A percentile compares a stretch with the other conserved stretches of the same genome.
These are phyloP conservation scores for Mactromeris polynyma DNA, from an alignment of 2,888 invertebrate genomes.

Conservation along the genomic window DNA sequence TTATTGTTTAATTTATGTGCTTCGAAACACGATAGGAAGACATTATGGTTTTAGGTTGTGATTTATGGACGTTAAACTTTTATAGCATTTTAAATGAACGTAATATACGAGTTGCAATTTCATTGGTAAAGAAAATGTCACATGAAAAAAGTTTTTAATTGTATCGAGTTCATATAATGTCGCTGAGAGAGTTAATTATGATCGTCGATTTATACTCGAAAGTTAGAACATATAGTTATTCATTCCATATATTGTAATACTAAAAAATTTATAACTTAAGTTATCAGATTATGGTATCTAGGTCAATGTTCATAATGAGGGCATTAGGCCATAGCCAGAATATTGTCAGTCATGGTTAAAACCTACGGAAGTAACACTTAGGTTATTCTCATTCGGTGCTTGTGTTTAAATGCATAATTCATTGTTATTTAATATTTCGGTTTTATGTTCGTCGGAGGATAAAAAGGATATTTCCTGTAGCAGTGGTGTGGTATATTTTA, in stretches of 20 bases:
- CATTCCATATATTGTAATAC: neutral
- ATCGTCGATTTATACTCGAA: neutral
- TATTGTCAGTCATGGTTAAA: constrained; percentile 25
- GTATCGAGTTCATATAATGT: neutral
- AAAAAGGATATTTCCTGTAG: constrained; percentile 57
- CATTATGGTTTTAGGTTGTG: neutral
- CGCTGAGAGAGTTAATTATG: neutral
- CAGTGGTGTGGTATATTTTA: neutral
- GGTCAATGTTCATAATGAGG: constrained; percentile 7
- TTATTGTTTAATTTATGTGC: neutral
- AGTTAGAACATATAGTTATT: neutral
- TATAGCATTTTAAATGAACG: too few relatives aligned
- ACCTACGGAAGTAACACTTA: constrained; percentile 42
- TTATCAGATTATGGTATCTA: neutral
- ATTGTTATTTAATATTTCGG: constrained; percentile 58
- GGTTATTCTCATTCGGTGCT: neutral
- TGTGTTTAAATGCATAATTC: constrained; percentile 50
- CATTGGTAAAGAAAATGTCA: too few relatives aligned
- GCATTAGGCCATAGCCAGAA: constrained; percentile 32
- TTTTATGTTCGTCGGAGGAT: constrained; percentile 37
- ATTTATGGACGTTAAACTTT: neutral
- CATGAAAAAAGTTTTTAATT: too few relatives aligned
- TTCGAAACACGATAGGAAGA: neutral
- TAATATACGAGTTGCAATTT: too few relatives aligned
- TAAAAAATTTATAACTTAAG: neutral